phyloP scores from a whole-genome alignment of 53 echinoderm and acorn worm genomes.

The Glandiceps talaboti region DNA sequence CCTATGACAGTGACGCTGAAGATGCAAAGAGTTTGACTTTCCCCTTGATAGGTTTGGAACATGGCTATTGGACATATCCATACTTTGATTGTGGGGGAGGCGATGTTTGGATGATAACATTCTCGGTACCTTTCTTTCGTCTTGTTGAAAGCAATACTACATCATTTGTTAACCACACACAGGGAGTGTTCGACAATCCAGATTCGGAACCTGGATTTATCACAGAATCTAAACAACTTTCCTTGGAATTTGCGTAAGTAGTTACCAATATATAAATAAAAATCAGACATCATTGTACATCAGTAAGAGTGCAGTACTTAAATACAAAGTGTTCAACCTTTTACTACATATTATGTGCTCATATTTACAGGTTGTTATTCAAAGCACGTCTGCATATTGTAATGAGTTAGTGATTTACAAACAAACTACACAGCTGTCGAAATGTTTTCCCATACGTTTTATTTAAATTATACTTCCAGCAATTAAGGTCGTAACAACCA shows the following conservation, averaged over 20 bases:
- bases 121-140: conserved; percentile 57
- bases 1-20: conserved; percentile 4
- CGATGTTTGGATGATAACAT: conserved; percentile 72
- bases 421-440: too few species aligned
- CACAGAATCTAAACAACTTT: background rate
- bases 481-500: too few species aligned
- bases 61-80: conserved; percentile 71
- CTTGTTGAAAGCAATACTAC: background rate
- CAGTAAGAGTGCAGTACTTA: too few species aligned
- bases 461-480: too few species aligned
- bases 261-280: too few species aligned
- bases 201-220: background rate
- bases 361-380: too few species aligned
- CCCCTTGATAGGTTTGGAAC: conserved; percentile 9
- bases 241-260: background rate
- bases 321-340: too few species aligned
- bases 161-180: background rate
- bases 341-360: too few species aligned
- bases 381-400: too few species aligned
- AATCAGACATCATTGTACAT: too few species aligned
- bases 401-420: too few species aligned
- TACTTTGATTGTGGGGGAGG: conserved; percentile 77
- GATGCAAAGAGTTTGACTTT: background rate
- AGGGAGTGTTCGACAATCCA: background rate
- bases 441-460: too few species aligned